These are phyloP conservation scores for Rhopalosiphum padi DNA, from an alignment of 1,140 invertebrate genomes.

Conservation along the genomic window DNA sequence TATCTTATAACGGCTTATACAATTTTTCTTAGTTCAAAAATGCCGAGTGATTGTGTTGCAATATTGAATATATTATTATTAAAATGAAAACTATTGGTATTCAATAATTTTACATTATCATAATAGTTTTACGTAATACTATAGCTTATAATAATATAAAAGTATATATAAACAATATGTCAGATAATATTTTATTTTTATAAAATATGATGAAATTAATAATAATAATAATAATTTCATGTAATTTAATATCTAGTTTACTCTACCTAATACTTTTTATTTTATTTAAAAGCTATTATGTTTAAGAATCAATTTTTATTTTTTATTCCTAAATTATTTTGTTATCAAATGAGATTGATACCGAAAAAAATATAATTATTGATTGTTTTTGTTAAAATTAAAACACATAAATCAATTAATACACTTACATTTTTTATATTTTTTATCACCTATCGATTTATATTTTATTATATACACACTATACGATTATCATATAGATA, in stretches of 20 bases:
- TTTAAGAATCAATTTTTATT: no score
- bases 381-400: no score
- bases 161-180: background rate
- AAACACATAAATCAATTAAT: no score
- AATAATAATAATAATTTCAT: background rate
- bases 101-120: slow-evolving; percentile 8
- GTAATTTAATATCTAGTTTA: background rate
- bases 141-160: background rate
- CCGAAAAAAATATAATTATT: no score
- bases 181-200: background rate
- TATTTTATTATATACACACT: no score
- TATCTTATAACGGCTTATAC: slow-evolving; percentile 27
- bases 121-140: slow-evolving; percentile 25
- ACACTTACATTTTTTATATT: no score
- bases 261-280: no score
- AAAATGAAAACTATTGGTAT: background rate
- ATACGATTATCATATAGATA: no score
- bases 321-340: no score
- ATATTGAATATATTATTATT: slow-evolving; percentile 18
- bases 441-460: no score
- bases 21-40: slow-evolving; percentile 20
- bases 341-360: no score
- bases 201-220: background rate
- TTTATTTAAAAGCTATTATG: no score
- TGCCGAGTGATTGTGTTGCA: slow-evolving; percentile 23